Conservation (phyloP, 2,113 vertebrate species). For the Rhynchomys soricoides region DNA sequence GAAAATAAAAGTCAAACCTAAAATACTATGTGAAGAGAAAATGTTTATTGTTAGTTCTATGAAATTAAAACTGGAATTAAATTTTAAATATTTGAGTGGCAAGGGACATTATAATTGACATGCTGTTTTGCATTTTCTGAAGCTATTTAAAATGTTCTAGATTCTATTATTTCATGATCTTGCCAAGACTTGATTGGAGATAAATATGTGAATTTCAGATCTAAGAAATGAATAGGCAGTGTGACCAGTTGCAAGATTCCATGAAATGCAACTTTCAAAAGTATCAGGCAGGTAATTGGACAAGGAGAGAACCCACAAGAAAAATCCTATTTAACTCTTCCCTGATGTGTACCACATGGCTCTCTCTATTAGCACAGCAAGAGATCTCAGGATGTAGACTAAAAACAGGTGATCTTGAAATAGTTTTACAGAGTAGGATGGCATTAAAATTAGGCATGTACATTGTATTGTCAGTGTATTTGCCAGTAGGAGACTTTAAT, state of each 20-base stretch:
- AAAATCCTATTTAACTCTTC: conserved; percentile 32
- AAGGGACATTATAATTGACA: conserved; percentile 45
- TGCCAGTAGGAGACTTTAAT: conserved; percentile 44
- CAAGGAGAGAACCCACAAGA: conserved; percentile 48
- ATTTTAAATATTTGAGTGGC: conserved; percentile 74
- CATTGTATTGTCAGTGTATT: neutral
- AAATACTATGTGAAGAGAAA: conserved; percentile 59
- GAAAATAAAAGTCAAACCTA: conserved; percentile 69
- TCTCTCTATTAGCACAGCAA: conserved; percentile 59
- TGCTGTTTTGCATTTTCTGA: conserved; percentile 48
- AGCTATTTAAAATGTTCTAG: conserved; percentile 34
- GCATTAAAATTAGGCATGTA: conserved; percentile 47
- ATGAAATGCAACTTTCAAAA: conserved; percentile 43
- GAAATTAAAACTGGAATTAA: conserved; percentile 66
- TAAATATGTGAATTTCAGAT: neutral
- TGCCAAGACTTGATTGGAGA: neutral
- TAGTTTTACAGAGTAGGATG: conserved; percentile 50
- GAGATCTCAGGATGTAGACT: neutral
- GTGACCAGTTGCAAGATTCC: conserved; percentile 34
- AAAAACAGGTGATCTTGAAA: conserved; percentile 69
- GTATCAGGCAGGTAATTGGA: conserved; percentile 55
- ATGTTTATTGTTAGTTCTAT: conserved; percentile 59
- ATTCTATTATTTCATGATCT: neutral
- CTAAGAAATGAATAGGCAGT: neutral
- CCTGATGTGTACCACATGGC: conserved; percentile 7